Base-by-base conservation (phyloP, 2,888 invertebrate species). In the Ditylenchus weischeri region DNA sequence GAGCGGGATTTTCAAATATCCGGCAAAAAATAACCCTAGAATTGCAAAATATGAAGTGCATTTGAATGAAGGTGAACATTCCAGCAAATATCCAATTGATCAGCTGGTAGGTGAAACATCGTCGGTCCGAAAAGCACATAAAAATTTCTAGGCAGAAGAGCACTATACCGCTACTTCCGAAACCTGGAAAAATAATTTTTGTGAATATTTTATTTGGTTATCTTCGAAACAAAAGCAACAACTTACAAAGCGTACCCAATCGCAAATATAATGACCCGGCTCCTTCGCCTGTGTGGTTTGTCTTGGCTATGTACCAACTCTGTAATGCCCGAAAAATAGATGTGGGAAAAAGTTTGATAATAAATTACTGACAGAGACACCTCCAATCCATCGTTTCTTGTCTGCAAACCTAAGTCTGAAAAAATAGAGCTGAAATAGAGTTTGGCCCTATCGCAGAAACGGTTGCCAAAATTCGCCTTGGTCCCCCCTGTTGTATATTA, bases 21-120 rank as follows among this genome's bases (percentile, higher is more conserved):
- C 5, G 5, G 21, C 4, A 66, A 15, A 21, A 68, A 19, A 8
- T n/a, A 36, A 81, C 81, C 73, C 79, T 83, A 15, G 82, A 80
- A 61, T 82, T 82, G 54, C 80, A 78, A 68, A 83, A 82, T 48
- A 82, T 77, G 69, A 82, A 82, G 65, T 83, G 82, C 79, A 83
- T 80, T 67, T 82, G 82, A 36, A 82, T 69, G 70, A 82, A 82
- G 38, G 79, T 79, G 72, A 82, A 83, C n/a, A 78, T 36, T 11
- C 75, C 75, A 2, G 78, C 78, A 29, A 79, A 69, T 29, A 74
- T 67, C 77, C 79, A 84, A 65, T 83, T 77, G 35, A 74, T 63
- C 15, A 77, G 66, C 51, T 68, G 62, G 62, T 72, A 74, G 18
- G 51, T 64, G 57, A 70, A 74, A 62, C 80, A 80, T 5, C 60